Evolutionary conservation across 2,888 invertebrate genomes (phyloP).

Genomic region (Fissipunctia ypsillon): DNA sequence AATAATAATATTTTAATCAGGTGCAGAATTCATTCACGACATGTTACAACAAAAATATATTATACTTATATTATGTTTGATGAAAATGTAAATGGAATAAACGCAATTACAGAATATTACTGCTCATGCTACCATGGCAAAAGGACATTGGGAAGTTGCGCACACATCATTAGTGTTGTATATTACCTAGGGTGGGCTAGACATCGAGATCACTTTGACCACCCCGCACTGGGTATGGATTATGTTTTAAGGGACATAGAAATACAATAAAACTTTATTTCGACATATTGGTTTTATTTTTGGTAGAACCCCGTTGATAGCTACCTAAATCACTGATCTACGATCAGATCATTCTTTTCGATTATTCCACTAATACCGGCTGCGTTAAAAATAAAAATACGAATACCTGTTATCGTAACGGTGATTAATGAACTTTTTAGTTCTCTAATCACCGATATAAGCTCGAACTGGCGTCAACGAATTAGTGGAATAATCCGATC

Average conservation of each 20-base stretch:
- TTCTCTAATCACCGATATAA: too few species aligned
- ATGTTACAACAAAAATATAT: too few species aligned
- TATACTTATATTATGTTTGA: not conserved
- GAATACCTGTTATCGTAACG: too few species aligned
- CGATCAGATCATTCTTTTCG: constrained; percentile 20
- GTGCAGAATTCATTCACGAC: too few species aligned
- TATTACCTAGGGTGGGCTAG: constrained; percentile 20
- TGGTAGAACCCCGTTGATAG: constrained; percentile 24
- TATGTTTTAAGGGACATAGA: constrained; percentile 21
- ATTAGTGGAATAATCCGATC: too few species aligned
- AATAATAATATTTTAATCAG: too few species aligned
- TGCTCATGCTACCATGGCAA: not conserved
- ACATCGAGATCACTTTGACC: constrained; percentile 14
- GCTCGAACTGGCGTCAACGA: too few species aligned
- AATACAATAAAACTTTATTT: constrained; percentile 18
- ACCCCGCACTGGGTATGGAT: constrained; percentile 18
- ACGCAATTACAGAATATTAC: not conserved
- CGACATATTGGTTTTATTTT: constrained; percentile 21
- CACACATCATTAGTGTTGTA: not conserved
- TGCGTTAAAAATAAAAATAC: constrained; percentile 20
- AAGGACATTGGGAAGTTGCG: constrained; percentile 2
- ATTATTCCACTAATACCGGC: constrained; percentile 18
- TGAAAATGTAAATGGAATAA: not conserved
- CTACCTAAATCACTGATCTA: constrained; percentile 20
- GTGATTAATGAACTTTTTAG: too few species aligned